A percentile compares a stretch with the other conserved stretches of the same genome.
Conservation (phyloP, 92 coral and sea anemone genomes). For the Hydrozoanthus gracilis region DNA sequence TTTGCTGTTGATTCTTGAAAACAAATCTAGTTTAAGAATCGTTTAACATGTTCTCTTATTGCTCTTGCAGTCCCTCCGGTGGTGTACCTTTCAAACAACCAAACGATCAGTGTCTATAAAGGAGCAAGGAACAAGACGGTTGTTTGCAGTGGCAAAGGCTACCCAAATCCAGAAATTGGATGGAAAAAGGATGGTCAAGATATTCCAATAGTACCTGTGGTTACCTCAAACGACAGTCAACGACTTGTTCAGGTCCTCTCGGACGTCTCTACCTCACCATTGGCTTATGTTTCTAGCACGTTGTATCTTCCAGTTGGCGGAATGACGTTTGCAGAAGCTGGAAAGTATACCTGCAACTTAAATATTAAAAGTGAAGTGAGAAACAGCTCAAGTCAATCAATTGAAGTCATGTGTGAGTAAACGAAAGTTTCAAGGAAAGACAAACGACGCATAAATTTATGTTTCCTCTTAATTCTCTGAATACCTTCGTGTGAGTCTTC, state of each 20-base stretch:
- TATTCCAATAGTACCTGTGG: not conserved
- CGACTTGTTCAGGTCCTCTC: not conserved
- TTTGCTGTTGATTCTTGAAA: not conserved
- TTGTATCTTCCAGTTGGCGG: slow-evolving; percentile 26
- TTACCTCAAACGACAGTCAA: not conserved
- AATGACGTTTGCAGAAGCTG: slow-evolving; percentile 1
- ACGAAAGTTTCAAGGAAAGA: not conserved
- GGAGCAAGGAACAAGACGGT: not conserved
- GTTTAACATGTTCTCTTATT: not conserved
- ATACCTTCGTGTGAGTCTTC: not conserved
- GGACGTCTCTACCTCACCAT: not conserved
- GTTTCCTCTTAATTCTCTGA: not conserved
- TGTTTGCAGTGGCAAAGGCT: slow-evolving; percentile 9
- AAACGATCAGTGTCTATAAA: not conserved
- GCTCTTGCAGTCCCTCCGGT: not conserved
- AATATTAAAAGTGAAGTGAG: not conserved
- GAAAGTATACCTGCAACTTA: slow-evolving; percentile 11
- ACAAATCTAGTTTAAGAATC: not conserved
- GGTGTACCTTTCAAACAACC: slow-evolving; percentile 5
- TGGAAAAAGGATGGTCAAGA: slow-evolving; percentile 7
- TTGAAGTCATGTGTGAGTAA: slow-evolving; percentile 36
- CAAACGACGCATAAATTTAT: not conserved
- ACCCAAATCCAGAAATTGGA: not conserved
- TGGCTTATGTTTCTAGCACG: slow-evolving; percentile 21
- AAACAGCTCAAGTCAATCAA: slow-evolving; percentile 1